These are phyloP conservation scores for Thalassarche chlororhynchos DNA, from an alignment of 2,113 vertebrate genomes.

Conservation along the genomic window DNA sequence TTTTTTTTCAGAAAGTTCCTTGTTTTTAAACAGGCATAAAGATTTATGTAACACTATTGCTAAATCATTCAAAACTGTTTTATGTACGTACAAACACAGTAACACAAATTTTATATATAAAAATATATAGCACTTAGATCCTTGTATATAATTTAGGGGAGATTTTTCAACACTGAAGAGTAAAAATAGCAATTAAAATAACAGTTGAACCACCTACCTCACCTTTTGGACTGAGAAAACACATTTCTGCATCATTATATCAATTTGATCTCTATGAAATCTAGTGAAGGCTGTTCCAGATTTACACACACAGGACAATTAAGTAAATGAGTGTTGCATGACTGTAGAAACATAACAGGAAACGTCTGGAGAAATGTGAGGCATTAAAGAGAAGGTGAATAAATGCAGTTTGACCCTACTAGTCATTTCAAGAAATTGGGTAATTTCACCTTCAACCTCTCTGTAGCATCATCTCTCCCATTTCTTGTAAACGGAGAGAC, in stretches of 20 bases:
- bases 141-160: background rate
- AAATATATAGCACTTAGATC: background rate
- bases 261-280: background rate
- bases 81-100: background rate
- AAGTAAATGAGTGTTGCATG: conserved; percentile 2
- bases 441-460: background rate
- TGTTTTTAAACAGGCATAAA: background rate
- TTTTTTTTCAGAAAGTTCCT: background rate
- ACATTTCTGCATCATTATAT: background rate
- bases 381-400: conserved; percentile 12
- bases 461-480: background rate
- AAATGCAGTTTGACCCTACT: background rate
- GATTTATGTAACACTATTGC: background rate
- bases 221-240: background rate
- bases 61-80: background rate
- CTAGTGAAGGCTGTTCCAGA: background rate
- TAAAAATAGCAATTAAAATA: background rate
- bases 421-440: background rate
- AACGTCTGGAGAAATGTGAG: background rate
- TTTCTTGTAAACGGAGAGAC: background rate
- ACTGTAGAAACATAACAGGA: background rate
- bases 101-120: background rate
- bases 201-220: background rate
- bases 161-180: background rate
- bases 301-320: background rate